Conservation (phyloP, 2,797 vertebrate genomes). For the Esox lucius region DNA sequence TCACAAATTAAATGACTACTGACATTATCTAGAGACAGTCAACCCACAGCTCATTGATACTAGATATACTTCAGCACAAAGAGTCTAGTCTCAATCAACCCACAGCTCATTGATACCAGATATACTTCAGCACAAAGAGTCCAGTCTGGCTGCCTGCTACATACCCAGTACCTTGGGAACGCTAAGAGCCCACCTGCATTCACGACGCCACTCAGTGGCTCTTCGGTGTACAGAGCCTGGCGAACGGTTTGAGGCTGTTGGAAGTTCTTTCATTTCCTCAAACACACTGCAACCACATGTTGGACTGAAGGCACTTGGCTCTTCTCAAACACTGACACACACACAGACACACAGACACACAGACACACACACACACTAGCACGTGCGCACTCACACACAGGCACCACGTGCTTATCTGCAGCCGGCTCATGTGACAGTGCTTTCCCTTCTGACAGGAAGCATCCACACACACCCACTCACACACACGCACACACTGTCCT, state of each 20-base stretch:
- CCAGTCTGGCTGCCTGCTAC: neutral
- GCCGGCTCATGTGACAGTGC: constrained; percentile 61
- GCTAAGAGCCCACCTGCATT: neutral
- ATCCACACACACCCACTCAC: constrained; percentile 20
- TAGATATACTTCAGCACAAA: neutral
- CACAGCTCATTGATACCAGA: neutral
- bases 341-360: constrained; percentile 16
- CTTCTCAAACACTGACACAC: constrained; percentile 16
- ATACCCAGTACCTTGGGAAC: neutral
- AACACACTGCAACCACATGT: constrained; percentile 22
- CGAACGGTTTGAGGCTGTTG: neutral
- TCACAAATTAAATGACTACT: neutral
- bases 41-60: neutral
- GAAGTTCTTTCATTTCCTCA: neutral
- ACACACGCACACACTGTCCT: constrained; percentile 7
- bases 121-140: neutral
- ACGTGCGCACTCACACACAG: constrained; percentile 17
- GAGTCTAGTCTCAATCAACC: neutral
- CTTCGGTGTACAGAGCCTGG: neutral
- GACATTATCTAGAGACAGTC: neutral
- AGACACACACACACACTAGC: constrained; percentile 21
- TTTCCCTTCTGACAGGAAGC: constrained; percentile 41
- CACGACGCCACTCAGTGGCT: neutral
- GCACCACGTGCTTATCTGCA: constrained; percentile 61
- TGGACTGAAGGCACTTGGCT: constrained; percentile 39